A percentile compares a stretch with the other conserved stretches of the same genome.
Conservation (phyloP, 2,797 vertebrate species). For the Borostomias antarcticus region DNA sequence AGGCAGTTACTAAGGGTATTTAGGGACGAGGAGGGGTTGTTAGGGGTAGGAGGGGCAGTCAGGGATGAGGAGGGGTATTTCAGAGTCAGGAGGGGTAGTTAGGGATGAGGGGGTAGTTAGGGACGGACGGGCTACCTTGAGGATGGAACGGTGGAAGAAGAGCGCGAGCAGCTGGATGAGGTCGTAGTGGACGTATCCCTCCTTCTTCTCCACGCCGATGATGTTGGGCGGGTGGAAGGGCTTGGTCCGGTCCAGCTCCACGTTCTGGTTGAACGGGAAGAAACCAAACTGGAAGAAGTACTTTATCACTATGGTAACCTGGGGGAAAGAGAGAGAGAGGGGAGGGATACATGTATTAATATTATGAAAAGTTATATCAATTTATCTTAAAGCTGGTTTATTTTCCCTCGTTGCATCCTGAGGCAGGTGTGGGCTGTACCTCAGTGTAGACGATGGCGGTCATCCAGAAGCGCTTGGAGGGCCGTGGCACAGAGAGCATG, state of each 20-base stretch:
- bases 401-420: too few relatives aligned
- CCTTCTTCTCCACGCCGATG: conserved; percentile 94
- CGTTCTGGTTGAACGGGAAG: conserved; percentile 90
- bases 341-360: too few relatives aligned
- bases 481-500: conserved; percentile 91
- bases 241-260: conserved; percentile 86
- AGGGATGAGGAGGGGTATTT: too few relatives aligned
- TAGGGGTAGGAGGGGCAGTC: too few relatives aligned
- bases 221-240: conserved; percentile 91
- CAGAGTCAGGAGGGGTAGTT: too few relatives aligned
- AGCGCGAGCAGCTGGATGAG: conserved; percentile 90
- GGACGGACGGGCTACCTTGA: conserved; percentile 74
- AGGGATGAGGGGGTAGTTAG: not conserved
- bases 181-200: conserved; percentile 93
- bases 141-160: conserved; percentile 92
- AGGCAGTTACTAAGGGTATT: too few relatives aligned
- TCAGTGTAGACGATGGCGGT: conserved; percentile 95
- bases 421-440: conserved; percentile 70
- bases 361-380: not conserved
- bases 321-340: conserved; percentile 27
- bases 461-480: conserved; percentile 97
- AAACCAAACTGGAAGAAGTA: conserved; percentile 98
- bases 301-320: conserved; percentile 95
- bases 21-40: too few relatives aligned
- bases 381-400: too few relatives aligned